Percentiles rank a stretch among this genome's conserved stretches.
Conservation (phyloP, 2,113 vertebrate genomes). For the Piprites chloris region DNA sequence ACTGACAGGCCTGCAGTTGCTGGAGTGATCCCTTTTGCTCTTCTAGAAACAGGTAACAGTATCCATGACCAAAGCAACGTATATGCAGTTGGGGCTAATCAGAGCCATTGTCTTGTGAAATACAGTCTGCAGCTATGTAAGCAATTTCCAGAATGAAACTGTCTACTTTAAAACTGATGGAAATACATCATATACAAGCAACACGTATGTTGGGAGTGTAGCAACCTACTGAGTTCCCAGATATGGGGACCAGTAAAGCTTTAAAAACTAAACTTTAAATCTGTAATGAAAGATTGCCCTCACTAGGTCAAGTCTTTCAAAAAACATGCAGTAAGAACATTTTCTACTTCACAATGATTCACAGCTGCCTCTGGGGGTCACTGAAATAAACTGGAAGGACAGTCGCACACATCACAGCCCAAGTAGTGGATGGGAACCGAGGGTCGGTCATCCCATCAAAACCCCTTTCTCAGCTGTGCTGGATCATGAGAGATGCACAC, state of each 20-base stretch:
- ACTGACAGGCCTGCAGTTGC: neutral
- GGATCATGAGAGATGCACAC: neutral
- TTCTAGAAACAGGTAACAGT: neutral
- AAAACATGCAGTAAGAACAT: neutral
- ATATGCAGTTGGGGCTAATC: neutral
- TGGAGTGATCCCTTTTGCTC: neutral
- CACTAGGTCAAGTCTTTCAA: neutral
- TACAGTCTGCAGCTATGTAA: neutral
- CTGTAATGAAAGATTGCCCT: neutral
- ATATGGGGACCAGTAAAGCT: neutral
- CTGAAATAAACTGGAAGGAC: neutral
- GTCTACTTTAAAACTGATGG: neutral
- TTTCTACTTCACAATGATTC: neutral
- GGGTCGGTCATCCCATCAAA: neutral
- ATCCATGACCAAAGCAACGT: neutral
- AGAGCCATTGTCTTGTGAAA: neutral
- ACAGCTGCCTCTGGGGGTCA: neutral
- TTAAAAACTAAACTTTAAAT: neutral
- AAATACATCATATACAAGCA: neutral
- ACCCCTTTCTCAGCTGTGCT: neutral
- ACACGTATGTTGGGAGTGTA: rapidly evolving
- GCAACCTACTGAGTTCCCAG: neutral
- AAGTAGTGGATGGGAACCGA: neutral
- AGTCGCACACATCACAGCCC: neutral
- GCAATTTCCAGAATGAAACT: neutral